Evolutionary conservation across 2,113 vertebrate genomes (phyloP).

Genomic region (Charadrius vociferus): DNA sequence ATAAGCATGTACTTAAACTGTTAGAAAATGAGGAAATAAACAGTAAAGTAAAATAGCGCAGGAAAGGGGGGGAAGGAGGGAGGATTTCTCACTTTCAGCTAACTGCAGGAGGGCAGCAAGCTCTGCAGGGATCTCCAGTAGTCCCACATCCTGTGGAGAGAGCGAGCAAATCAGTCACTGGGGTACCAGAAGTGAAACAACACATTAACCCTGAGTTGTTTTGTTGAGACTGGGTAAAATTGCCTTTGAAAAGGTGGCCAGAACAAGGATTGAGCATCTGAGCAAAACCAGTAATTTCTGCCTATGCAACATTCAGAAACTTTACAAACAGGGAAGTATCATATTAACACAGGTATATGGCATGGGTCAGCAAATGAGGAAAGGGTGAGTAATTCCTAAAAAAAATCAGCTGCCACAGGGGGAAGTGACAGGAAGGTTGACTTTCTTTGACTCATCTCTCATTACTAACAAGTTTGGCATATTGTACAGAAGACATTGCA

Average conservation of each 20-base stretch:
- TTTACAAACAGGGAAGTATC: neutral
- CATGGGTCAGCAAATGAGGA: neutral
- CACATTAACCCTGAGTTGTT: neutral
- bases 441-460: neutral
- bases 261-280: neutral
- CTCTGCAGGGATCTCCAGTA: slow-evolving; percentile 92
- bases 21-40: neutral
- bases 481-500: neutral
- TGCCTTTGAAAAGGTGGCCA: neutral
- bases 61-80: neutral
- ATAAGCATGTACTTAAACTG: neutral
- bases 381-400: neutral
- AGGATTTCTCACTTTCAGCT: slow-evolving; percentile 74
- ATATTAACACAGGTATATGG: neutral
- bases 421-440: neutral
- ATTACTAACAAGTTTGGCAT: neutral
- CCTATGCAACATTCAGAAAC: neutral
- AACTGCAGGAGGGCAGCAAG: slow-evolving; percentile 82
- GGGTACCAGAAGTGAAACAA: neutral
- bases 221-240: neutral
- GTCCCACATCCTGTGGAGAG: slow-evolving; percentile 82
- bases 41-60: neutral
- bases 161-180: neutral
- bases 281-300: neutral
- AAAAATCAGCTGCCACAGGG: neutral